phyloP scores from a whole-genome alignment of 2,888 invertebrate genomes.

The Crioceris asparagi region DNA sequence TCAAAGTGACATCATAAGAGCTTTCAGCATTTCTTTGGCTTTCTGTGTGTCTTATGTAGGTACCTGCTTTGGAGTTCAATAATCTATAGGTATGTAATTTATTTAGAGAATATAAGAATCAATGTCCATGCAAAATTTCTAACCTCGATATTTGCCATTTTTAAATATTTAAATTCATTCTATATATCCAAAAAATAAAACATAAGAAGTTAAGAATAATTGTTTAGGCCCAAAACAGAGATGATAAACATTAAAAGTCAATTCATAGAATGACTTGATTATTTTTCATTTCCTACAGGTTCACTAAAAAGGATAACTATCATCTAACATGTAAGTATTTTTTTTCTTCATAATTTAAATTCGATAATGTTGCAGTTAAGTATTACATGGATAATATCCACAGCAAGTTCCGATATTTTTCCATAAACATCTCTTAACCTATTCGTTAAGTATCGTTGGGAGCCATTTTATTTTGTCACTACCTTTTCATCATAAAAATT shows the following conservation, averaged over 20 bases:
- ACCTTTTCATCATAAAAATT: not conserved
- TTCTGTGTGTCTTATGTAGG: no score
- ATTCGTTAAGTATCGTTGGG: slow-evolving; percentile 23
- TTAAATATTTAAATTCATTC: no score
- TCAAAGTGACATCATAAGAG: no score
- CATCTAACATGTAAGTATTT: slow-evolving; percentile 35
- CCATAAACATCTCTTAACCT: slow-evolving; percentile 14
- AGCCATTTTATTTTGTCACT: slow-evolving; percentile 1
- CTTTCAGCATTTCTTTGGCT: no score
- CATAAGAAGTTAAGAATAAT: no score
- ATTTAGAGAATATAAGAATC: no score
- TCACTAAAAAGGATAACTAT: slow-evolving; percentile 33
- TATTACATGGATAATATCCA: slow-evolving; percentile 32
- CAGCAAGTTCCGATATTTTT: slow-evolving; percentile 22
- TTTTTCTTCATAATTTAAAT: slow-evolving; percentile 32
- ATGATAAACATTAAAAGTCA: slow-evolving; percentile 25
- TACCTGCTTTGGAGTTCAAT: no score
- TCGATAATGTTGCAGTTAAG: slow-evolving; percentile 34
- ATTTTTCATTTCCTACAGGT: slow-evolving; percentile 28
- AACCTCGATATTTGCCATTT: no score
- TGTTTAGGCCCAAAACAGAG: slow-evolving; percentile 20
- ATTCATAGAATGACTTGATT: slow-evolving; percentile 33
- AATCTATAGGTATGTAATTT: no score
- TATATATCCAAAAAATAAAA: no score
- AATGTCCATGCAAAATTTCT: no score